Base-by-base conservation (phyloP, 2,797 vertebrate genomes). In the Chelonia mydas region DNA sequence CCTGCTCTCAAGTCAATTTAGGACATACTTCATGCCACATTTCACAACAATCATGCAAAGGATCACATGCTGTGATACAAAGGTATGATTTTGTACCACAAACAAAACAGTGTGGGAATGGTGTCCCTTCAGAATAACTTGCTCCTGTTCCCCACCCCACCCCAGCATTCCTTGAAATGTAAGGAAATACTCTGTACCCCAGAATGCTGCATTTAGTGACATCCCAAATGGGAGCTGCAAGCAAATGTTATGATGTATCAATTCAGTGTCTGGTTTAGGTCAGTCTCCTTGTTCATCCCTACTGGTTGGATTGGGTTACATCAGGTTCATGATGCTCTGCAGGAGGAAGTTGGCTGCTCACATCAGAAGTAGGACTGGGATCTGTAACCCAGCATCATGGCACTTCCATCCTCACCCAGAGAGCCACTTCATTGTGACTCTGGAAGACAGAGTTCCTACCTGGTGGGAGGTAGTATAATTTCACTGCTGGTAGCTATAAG, bases 41-140 rank as follows among this genome's bases (percentile, higher is more conserved):
- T 45, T 95, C 23, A 72, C 37, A 72, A 12, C 23, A 23, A 41
- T 72, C 37, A 41, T 41, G 3, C 33, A 33, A 61, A 61, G 31
- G 59, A 33, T 61, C 59, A 10, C 33, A 9, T 89, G 54, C 59
- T 84, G 28, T 81, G 83, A 3, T 90, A 41, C 27, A 50, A 59
- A 72, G 80, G 54, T 49, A 59, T 59, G 65, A 74, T 92, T 89
- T 25, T 90, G 50, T 57, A 65, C 79, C 28, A 45, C 45, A 88
- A 77, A 33, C 54, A 90, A 90, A 92, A 74, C 72, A 33, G 11
- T 77, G n/a, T 53, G 45, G 83, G 33, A 91, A 51, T 82, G 81
- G 41, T 85, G 77, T 81, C 16, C n/a, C 10, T 17, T 83, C 9
- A 51, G 88, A 49, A 86, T 91, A 93, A 86, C 65, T 90, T 88